Evolutionary conservation across 2,888 invertebrate species (phyloP), one percentile per base, ranked within the genome.

Genomic region (Onchidella celtica): DNA sequence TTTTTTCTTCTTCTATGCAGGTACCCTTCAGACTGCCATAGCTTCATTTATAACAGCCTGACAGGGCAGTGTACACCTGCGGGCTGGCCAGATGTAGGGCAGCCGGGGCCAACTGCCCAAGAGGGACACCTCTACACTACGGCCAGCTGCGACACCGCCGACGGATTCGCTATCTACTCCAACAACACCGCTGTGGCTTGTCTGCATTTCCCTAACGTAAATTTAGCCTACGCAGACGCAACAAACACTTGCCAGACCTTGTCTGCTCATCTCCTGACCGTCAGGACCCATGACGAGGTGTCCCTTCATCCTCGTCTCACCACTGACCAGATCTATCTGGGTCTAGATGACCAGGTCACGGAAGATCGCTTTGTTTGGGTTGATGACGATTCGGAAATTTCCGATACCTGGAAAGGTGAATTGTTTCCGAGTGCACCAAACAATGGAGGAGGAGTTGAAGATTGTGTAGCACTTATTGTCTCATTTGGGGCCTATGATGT

Each of bases 61-160:
- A 66, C 76, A 2, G 55, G 66, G 1, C 32, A 29, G 9, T 76
- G 76, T 29, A 76, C 76, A 1, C 76, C 76, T 6, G 76, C 65
- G 6, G 36, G 40, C 1, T 61, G 24, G 32, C 4, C 61, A 0
- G 27, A 38, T 17, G 14, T 17, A 1, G 24, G 14, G 1, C 21
- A 40, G 9, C 2, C 74, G 0, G 24, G 27, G 4, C 74, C 74
- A 24, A 38, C 21, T 21, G 24, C 38, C 1, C 0, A n/a, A 6
- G 74, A 74, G 32, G 74, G 74, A 0, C 3, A 27, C 11, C 14
- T 74, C 3, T 74, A 61, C 63, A 14, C 38, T 14, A 40, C n/a
- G 2, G 24, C 27, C 38, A n/a, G 27, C 59, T 74, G 74, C 17
- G 29, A 63, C 27, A 0, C 27, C 14, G 1, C 36, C 17, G 3